These are phyloP conservation scores for Lithophane ornitopus DNA, from an alignment of 2,888 invertebrate species.

Conservation along the genomic window DNA sequence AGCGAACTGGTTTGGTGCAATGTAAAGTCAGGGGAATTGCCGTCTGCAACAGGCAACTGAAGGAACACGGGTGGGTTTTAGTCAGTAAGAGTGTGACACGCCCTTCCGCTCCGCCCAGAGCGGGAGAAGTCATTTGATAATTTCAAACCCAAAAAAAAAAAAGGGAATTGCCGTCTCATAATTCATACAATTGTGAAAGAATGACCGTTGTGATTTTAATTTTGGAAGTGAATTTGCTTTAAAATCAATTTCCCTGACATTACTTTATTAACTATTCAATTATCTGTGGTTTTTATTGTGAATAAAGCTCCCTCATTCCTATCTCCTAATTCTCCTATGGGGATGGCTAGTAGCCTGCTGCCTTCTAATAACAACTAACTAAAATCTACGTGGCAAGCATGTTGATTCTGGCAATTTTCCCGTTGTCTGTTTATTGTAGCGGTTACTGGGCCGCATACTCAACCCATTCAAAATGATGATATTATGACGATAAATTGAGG, in stretches of 20 bases:
- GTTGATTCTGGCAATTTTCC: conserved; percentile 11
- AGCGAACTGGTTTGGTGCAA: conserved; percentile 9
- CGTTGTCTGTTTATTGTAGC: conserved; percentile 25
- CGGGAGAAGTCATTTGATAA: too few species aligned
- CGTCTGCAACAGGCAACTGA: too few species aligned
- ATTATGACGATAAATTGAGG: background rate
- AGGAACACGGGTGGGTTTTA: too few species aligned
- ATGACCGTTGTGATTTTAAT: background rate
- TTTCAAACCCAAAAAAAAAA: too few species aligned
- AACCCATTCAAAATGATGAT: background rate
- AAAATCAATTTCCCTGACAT: too few species aligned
- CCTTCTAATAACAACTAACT: conserved; percentile 12
- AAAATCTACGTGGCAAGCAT: conserved; percentile 23
- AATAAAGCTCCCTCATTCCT: background rate
- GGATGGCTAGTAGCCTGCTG: background rate
- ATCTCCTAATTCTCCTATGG: background rate
- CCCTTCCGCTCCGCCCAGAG: too few species aligned
- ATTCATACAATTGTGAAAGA: background rate
- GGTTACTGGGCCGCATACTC: background rate
- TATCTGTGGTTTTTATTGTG: conserved; percentile 1
- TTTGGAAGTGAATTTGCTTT: background rate
- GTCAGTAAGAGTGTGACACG: too few species aligned
- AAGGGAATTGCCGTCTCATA: background rate
- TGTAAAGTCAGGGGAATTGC: background rate
- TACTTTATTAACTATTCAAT: background rate